Evolutionary conservation across 2,888 invertebrate species (phyloP), one percentile per base, ranked within the genome.

Genomic region (Chrysodeixis includens): DNA sequence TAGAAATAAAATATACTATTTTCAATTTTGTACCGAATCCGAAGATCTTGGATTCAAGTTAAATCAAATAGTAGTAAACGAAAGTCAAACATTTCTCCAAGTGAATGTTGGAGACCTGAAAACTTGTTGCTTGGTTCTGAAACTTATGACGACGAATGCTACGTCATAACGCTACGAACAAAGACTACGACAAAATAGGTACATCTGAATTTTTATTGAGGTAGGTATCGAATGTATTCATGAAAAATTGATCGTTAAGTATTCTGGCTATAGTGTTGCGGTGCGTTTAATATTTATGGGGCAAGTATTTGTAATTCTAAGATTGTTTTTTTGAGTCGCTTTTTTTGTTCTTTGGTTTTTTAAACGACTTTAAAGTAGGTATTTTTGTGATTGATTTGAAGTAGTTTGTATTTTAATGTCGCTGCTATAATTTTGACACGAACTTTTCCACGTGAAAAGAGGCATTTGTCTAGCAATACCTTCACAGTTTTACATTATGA

Each of bases 191-290:
- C 40, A n/a, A 40, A 40, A 40, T 40, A 40, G 40, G 40, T 40
- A 40, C 40, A 40, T 40, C 40, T n/a, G 40, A 40, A n/a, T 40
- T 40, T 40, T 40, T 40, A 40, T 40, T 40, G 40, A 40, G 40
- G 40, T 40, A 40, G 40, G 40, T 40, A n/a, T 40, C n/a, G n/a
- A 40, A 40, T 40, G 1, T 40, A 40, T 40, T 40, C 40, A 40
- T 40, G 40, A 40, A 40, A 40, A n/a, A 40, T n/a, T n/a, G 40
- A 7, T 40, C 40, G 40, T n/a, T 6, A 7, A 40, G n/a, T 40
- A n/a, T 40, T 40, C n/a, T 40, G 40, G 1, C n/a, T 40, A 14
- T 5, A 5, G 35, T 35, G 35, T 3, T 40, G 14, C n/a, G 40
- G n/a, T 40, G 5, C 6, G 40, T 40, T 40, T 40, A n/a, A 40